A percentile compares a stretch with the other conserved stretches of the same genome.
phyloP scores from a whole-genome alignment of 2,113 vertebrate species.

The Eclectus roratus region DNA sequence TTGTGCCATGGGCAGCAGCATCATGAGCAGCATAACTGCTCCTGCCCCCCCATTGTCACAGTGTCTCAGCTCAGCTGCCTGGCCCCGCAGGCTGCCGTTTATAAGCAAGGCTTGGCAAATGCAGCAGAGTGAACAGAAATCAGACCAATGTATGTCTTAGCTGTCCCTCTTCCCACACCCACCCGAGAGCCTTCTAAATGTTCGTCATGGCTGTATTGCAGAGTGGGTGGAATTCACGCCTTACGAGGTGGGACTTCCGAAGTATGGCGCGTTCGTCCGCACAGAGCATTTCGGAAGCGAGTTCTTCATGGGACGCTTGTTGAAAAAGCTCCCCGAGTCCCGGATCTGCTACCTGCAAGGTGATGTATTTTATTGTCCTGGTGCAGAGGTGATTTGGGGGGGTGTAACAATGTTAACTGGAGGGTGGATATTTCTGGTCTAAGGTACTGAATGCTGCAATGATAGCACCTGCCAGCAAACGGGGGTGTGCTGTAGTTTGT shows the following conservation, averaged over 20 bases:
- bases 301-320: conserved; percentile 78
- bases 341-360: conserved; percentile 79
- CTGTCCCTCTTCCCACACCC: fast-evolving
- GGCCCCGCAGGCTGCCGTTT: fast-evolving
- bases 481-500: neutral
- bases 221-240: conserved; percentile 83
- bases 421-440: neutral
- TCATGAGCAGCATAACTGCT: fast-evolving
- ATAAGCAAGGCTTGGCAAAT: neutral
- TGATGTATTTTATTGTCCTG: neutral
- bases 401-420: neutral
- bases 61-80: neutral
- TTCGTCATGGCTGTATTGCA: neutral
- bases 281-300: conserved; percentile 71
- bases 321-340: conserved; percentile 64
- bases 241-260: conserved; percentile 74
- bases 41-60: fast-evolving
- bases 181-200: neutral
- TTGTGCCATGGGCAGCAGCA: neutral
- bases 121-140: neutral
- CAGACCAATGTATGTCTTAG: neutral
- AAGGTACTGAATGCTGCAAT: neutral
- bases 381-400: neutral
- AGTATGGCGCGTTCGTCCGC: conserved; percentile 72
- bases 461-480: neutral